Conservation (phyloP, 2,888 invertebrate genomes). For the Melanchra persicariae region DNA sequence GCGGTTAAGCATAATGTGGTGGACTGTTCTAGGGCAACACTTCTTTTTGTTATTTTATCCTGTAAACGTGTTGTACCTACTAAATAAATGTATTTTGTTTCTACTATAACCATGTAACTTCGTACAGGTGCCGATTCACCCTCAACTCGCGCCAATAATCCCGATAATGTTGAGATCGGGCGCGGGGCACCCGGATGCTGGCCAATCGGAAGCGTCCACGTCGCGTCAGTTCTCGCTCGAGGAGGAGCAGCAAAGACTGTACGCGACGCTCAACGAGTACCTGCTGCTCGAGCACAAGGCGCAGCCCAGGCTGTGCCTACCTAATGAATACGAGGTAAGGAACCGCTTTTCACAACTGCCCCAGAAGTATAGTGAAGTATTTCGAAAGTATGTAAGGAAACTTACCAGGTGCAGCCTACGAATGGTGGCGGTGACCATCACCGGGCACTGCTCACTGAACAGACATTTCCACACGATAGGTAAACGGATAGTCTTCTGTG, state of each 20-base stretch:
- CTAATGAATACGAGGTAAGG: constrained; percentile 91
- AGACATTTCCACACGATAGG: too few species aligned
- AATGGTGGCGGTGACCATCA: too few species aligned
- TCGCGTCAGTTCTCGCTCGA: constrained; percentile 57
- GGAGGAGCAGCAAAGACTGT: constrained; percentile 81
- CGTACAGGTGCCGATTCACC: constrained; percentile 88
- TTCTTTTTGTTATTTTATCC: too few species aligned
- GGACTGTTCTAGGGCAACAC: too few species aligned
- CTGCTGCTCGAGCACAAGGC: constrained; percentile 93
- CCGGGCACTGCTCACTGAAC: too few species aligned
- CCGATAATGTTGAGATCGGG: constrained; percentile 90
- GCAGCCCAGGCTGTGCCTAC: constrained; percentile 92
- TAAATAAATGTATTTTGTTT: too few species aligned
- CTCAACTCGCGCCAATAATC: constrained; percentile 83
- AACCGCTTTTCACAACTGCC: neutral
- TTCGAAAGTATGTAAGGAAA: too few species aligned
- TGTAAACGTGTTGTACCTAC: too few species aligned
- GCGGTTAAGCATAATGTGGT: too few species aligned
- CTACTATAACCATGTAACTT: neutral
- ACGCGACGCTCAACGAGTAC: constrained; percentile 92
- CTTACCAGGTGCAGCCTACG: too few species aligned
- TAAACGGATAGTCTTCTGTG: too few species aligned
- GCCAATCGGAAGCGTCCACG: constrained; percentile 75
- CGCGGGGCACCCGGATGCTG: constrained; percentile 93
- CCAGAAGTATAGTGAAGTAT: too few species aligned